A percentile compares a stretch with the other conserved stretches of the same genome.
Conservation (phyloP, 2,113 vertebrate species). For the Bolborhynchus lineola region DNA sequence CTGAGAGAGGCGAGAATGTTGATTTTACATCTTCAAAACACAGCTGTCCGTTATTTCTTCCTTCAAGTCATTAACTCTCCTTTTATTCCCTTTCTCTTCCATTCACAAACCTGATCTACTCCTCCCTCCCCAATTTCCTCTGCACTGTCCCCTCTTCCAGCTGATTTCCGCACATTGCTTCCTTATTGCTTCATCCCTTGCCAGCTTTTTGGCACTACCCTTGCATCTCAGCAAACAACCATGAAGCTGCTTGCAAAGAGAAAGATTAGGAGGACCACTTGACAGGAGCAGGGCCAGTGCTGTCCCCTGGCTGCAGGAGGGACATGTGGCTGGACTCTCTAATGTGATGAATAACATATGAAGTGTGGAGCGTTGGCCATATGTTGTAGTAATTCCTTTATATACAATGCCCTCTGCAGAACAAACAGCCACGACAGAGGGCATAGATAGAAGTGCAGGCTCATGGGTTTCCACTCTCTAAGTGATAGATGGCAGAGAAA, state of each 20-base stretch:
- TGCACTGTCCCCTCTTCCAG: constrained; percentile 9
- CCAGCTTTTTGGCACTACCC: constrained; percentile 32
- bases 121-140: constrained; percentile 5
- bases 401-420: constrained; percentile 53
- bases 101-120: constrained; percentile 29
- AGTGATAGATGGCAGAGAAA: neutral
- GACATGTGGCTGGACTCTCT: constrained; percentile 67
- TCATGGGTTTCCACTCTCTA: neutral
- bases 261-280: constrained; percentile 48
- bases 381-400: constrained; percentile 68
- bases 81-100: constrained; percentile 2
- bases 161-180: constrained; percentile 23
- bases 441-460: constrained; percentile 13
- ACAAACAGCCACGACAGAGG: constrained; percentile 62
- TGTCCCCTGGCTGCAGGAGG: constrained; percentile 60
- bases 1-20: neutral
- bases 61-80: constrained; percentile 35
- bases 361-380: constrained; percentile 67
- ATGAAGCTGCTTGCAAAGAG: constrained; percentile 49
- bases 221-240: constrained; percentile 26
- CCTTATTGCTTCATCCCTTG: constrained; percentile 14
- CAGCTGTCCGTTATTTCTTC: constrained; percentile 51
- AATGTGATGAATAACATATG: constrained; percentile 74
- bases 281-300: constrained; percentile 44
- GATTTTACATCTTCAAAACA: constrained; percentile 48